Evolutionary conservation across 2,888 invertebrate genomes (phyloP), one percentile per base, ranked within the genome.

Genomic region (Miltochrista miniata): DNA sequence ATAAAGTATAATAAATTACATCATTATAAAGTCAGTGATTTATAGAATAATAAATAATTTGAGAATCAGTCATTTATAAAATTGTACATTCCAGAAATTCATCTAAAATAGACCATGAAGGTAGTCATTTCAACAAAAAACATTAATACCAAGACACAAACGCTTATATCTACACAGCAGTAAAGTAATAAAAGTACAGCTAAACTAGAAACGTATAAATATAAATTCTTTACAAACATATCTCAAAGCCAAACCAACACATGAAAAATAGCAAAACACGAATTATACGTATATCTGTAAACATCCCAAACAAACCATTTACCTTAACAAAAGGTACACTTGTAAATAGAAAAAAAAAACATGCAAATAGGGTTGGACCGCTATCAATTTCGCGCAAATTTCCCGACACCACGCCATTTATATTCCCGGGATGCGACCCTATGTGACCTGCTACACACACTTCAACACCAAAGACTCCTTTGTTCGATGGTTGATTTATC

Each of bases 371-470:
- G 60, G 56, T 60, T 62, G 64, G 72, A 67, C 70, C 73, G 78
- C 74, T 72, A 79, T 81, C 80, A 76, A 76, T 77, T 78, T 74
- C 72, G 70, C 68, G 64, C 65, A 68, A 71, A 73, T 70, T 70
- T 72, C 59, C 64, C 64, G 67, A 61, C 64, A 57, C 61, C 64
- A 61, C 50, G 67, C 72, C 74, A 76, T 76, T 76, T 76, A 74
- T 76, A 69, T 64, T n/a, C 62, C 65, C 68, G 73, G 52, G 52
- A 53, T 48, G 38, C 39, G 48, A 48, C 48, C 52, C 45, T 71
- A 74, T 76, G 77, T 72, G 73, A 70, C 70, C 73, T 67, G 79
- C 76, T 73, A 71, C 75, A 81, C 76, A 77, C 77, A 81, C 82
- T 81, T 82, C 83, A 81, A 59, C 68, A 60, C 58, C 79, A 77